These are phyloP conservation scores for Melanaphis sacchari DNA, from an alignment of 1,140 invertebrate species.

Conservation along the genomic window DNA sequence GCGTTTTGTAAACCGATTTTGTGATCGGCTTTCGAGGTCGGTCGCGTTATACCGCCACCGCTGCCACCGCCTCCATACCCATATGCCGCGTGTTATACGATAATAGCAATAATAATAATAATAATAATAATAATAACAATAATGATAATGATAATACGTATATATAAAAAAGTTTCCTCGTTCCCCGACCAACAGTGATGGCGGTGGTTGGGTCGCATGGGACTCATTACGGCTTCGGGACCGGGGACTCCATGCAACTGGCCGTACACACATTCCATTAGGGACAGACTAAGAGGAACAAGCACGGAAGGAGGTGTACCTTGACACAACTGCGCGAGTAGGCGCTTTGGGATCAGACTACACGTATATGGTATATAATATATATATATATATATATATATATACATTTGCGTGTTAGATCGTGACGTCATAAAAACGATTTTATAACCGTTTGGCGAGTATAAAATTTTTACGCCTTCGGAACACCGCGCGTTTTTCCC, in stretches of 20 bases:
- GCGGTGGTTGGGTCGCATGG: neutral
- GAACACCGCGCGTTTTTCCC: neutral
- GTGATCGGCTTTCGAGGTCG: neutral
- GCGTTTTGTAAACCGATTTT: conserved; percentile 15
- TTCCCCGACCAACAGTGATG: neutral
- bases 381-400: neutral
- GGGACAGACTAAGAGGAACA: neutral
- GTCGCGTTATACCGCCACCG: neutral
- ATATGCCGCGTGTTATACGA: conserved; percentile 14
- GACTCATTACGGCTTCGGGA: conserved; percentile 37
- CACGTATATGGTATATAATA: neutral
- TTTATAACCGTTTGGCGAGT: conserved; percentile 41
- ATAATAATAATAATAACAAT: neutral
- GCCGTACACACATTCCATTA: conserved; percentile 53
- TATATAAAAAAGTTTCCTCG: conserved; percentile 45
- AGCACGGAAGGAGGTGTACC: neutral
- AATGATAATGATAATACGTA: conserved; percentile 11
- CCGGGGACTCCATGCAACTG: neutral
- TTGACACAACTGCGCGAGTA: neutral
- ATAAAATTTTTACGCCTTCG: conserved; percentile 3
- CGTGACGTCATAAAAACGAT: conserved; percentile 48
- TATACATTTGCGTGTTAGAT: neutral
- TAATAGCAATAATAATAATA: conserved; percentile 34
- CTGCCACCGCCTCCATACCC: neutral
- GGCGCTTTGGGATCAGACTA: conserved; percentile 15